These are phyloP conservation scores for Eupithecia subumbrata DNA, from an alignment of 2,888 invertebrate species.

Conservation along the genomic window DNA sequence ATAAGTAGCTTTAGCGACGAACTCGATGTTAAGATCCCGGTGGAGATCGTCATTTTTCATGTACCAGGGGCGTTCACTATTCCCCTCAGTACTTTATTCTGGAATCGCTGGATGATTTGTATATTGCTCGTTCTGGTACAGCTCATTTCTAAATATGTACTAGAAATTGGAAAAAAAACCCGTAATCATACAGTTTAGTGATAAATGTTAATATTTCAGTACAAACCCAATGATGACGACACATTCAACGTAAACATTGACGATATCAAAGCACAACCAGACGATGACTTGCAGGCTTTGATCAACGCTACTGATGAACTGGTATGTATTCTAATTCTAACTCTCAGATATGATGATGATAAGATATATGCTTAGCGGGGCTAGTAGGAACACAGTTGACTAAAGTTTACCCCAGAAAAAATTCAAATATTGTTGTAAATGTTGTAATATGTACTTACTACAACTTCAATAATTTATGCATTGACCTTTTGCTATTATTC, in stretches of 20 bases:
- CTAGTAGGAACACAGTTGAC: neutral
- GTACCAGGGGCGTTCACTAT: too few relatives aligned
- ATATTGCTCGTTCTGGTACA: too few relatives aligned
- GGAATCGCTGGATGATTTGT: too few relatives aligned
- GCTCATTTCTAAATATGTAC: neutral
- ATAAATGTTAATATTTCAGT: constrained; percentile 57
- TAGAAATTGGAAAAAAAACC: neutral
- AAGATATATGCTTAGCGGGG: neutral
- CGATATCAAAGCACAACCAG: constrained; percentile 72
- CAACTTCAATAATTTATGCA: neutral
- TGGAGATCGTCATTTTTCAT: too few relatives aligned
- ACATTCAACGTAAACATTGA: constrained; percentile 76
- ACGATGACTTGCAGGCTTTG: constrained; percentile 84
- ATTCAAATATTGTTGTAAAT: neutral
- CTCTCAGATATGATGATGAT: neutral
- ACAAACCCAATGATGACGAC: constrained; percentile 79
- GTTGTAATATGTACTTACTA: neutral
- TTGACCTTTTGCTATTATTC: neutral
- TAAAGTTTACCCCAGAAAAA: neutral
- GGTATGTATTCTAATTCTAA: constrained; percentile 63
- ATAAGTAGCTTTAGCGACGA: too few relatives aligned
- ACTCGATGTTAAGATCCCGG: too few relatives aligned
- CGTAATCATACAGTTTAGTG: neutral
- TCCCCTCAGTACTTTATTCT: too few relatives aligned
- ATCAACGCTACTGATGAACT: constrained; percentile 86